Percentiles rank a stretch among this genome's conserved stretches.
These are phyloP conservation scores for Austrolebias charrua DNA, from an alignment of 2,797 vertebrate genomes.

Conservation along the genomic window DNA sequence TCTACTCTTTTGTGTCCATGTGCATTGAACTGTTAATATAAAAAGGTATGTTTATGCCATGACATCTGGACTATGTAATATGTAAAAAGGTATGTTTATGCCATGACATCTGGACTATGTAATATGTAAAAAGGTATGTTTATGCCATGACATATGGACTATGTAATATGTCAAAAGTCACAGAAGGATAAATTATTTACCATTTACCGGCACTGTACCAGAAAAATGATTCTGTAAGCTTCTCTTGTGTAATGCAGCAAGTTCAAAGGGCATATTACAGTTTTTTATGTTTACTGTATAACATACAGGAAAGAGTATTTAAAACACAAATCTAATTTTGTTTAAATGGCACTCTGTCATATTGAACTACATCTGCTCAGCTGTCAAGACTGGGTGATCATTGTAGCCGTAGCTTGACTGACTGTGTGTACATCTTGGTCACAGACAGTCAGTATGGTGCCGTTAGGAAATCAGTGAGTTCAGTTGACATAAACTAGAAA, in stretches of 20 bases:
- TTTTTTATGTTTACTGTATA: conserved; percentile 2
- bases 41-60: conserved; percentile 12
- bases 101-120: background rate
- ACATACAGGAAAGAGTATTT: background rate
- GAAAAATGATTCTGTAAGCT: conserved; percentile 9
- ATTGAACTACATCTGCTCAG: conserved; percentile 5
- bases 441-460: conserved; percentile 1
- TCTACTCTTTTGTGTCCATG: conserved; percentile 22
- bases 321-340: conserved; percentile 5
- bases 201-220: conserved; percentile 2
- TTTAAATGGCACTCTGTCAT: conserved; percentile 8
- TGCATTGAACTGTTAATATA: conserved; percentile 11
- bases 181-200: background rate
- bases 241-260: background rate
- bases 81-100: conserved; percentile 11
- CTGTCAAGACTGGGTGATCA: conserved; percentile 13
- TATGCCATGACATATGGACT: conserved; percentile 4
- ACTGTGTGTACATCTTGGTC: conserved; percentile 15
- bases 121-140: conserved; percentile 11
- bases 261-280: background rate
- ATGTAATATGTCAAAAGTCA: background rate
- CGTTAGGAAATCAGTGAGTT: conserved; percentile 29
- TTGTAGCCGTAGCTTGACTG: conserved; percentile 7
- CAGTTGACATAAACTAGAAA: conserved; percentile 36
- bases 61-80: background rate